A percentile compares a stretch with the other conserved stretches of the same genome.
Conservation (phyloP, 2,888 invertebrate species). For the Mythimna lalbum region DNA sequence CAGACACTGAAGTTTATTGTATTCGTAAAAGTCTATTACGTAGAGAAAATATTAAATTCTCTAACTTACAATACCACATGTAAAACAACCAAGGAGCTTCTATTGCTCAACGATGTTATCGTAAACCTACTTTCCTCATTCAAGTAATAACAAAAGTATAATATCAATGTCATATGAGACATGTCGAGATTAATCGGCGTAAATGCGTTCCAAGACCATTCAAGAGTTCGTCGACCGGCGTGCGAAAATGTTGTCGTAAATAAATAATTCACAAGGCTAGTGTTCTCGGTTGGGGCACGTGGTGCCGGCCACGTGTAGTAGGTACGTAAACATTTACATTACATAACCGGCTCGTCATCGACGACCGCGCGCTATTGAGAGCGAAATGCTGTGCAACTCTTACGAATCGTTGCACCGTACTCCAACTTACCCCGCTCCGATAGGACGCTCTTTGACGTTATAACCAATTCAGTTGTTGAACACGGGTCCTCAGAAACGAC, state of each 20-base stretch:
- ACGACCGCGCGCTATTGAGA: slow-evolving; percentile 84
- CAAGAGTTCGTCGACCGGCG: slow-evolving; percentile 89
- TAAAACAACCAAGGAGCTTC: neutral
- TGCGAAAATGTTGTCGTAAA: slow-evolving; percentile 91
- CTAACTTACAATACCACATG: neutral
- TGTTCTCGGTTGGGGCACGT: slow-evolving; percentile 89
- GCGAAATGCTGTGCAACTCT: slow-evolving; percentile 82
- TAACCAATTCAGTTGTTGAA: slow-evolving; percentile 14
- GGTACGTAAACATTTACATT: slow-evolving; percentile 90
- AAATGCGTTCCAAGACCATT: slow-evolving; percentile 89
- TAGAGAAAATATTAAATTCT: neutral
- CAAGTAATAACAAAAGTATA: slow-evolving; percentile 44
- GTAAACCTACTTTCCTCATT: slow-evolving; percentile 39
- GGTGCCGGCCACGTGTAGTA: slow-evolving; percentile 87
- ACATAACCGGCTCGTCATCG: slow-evolving; percentile 90
- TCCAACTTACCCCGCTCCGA: slow-evolving; percentile 55
- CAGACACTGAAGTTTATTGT: neutral
- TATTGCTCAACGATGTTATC: slow-evolving; percentile 10
- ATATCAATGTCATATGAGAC: slow-evolving; percentile 70
- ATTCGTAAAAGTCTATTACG: slow-evolving; percentile 9
- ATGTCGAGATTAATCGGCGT: slow-evolving; percentile 86
- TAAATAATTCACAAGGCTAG: slow-evolving; percentile 91
- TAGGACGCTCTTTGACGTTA: slow-evolving; percentile 40
- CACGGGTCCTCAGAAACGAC: neutral
- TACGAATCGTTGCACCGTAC: slow-evolving; percentile 74